Evolutionary conservation across 1,140 invertebrate species (phyloP), one percentile per base, ranked within the genome.

Genomic region (Amphibalanus amphitrite): DNA sequence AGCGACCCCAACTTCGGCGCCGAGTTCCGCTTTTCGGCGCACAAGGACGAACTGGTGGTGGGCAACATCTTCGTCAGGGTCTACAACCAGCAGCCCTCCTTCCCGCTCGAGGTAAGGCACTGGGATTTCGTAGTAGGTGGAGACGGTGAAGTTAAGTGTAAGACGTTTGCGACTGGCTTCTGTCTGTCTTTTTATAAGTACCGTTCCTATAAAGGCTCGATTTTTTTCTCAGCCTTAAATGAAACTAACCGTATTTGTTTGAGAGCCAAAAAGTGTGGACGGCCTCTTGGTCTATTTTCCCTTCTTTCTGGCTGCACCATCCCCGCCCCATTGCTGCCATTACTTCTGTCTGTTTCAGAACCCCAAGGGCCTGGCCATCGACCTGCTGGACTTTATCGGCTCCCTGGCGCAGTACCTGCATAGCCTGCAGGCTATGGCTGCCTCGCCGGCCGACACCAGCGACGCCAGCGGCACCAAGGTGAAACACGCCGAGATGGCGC

Each of bases 81-180:
- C 76, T 99, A 97, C 81, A 99, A 99, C 81, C 88, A 96, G 78
- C 95, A 97, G 80, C 93, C 96, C 1, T 89, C 89, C 25, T 98
- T 90, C 80, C 84, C 86, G 33, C 88, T 99, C 73, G 85, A 92
- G 83, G 92, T 93, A n/a, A 82, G 75, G 76, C n/a, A n/a, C n/a
- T n/a, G 38, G 25, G n/a, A n/a, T n/a, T n/a, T n/a, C n/a, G n/a
- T n/a, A n/a, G n/a, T n/a, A n/a, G n/a, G n/a, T n/a, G n/a, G n/a
- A n/a, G n/a, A 13, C 40, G 28, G 29, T 47, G 30, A 20, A 38
- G n/a, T 29, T 6, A 30, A 70, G 67, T n/a, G n/a, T n/a, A n/a
- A n/a, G n/a, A n/a, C n/a, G n/a, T 59, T 13, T 30, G 23, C 67
- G 26, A 25, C 47, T 68, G 25, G 65, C 64, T 17, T 28, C 71